phyloP scores from a whole-genome alignment of 2,888 invertebrate genomes.

The Lamellibrachia satsuma region DNA sequence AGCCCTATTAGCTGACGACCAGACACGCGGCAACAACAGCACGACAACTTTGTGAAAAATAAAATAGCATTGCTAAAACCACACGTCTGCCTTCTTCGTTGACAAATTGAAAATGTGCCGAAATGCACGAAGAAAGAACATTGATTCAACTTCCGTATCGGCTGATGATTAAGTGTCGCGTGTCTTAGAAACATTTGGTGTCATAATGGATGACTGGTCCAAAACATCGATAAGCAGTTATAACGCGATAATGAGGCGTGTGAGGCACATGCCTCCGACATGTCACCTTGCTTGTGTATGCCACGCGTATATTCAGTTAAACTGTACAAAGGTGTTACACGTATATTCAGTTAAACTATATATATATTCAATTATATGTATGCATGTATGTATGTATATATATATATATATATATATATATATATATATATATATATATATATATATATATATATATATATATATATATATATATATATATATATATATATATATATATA shows the following conservation, averaged over 20 bases:
- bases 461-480: background rate
- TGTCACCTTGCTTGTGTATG: background rate
- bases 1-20: background rate
- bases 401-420: too few species aligned
- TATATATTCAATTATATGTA: too few species aligned
- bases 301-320: background rate
- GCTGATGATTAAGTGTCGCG: slow-evolving; percentile 3
- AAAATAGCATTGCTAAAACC: background rate
- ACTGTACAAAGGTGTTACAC: background rate
- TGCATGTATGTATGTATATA: too few species aligned
- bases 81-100: background rate
- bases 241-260: background rate
- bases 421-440: background rate
- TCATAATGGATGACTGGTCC: background rate
- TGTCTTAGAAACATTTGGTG: background rate
- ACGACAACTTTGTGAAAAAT: background rate
- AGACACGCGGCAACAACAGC: background rate
- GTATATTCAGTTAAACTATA: background rate
- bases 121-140: slow-evolving; percentile 3
- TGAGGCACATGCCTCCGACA: background rate
- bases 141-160: slow-evolving; percentile 17
- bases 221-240: background rate
- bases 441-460: background rate
- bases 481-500: background rate
- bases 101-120: background rate